Evolutionary conservation across 2,797 vertebrate genomes (phyloP).

Genomic region (Chrysolophus pictus): DNA sequence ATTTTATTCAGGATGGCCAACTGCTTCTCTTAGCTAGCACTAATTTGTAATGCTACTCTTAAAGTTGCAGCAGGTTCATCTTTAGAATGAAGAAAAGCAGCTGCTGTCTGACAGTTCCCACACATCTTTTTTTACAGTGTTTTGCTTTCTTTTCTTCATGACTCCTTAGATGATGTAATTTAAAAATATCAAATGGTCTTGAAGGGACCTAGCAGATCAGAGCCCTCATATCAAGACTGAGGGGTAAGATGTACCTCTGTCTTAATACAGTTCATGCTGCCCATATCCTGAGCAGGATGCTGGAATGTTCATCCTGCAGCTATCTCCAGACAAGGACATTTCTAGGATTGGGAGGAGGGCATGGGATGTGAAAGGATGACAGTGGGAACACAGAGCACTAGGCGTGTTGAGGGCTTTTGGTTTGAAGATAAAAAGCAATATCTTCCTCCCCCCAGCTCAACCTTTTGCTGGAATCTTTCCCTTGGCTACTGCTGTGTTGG

Average conservation of each 20-base stretch:
- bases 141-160: not conserved
- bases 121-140: not conserved
- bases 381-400: not conserved
- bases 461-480: not conserved
- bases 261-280: not conserved
- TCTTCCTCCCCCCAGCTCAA: not conserved
- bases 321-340: not conserved
- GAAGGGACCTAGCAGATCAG: not conserved
- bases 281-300: not conserved
- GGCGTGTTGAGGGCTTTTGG: not conserved
- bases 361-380: not conserved
- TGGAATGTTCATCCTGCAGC: not conserved
- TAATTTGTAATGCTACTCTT: not conserved
- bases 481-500: not conserved
- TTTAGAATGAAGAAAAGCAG: not conserved
- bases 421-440: not conserved
- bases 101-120: not conserved
- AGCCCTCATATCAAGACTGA: not conserved
- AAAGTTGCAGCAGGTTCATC: not conserved
- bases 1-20: slow-evolving; percentile 29
- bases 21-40: not conserved
- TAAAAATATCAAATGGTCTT: not conserved
- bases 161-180: not conserved
- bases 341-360: not conserved
- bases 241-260: not conserved